Evolutionary conservation across 2,113 vertebrate genomes (phyloP).

Genomic region (Ivindomyrus marchei): DNA sequence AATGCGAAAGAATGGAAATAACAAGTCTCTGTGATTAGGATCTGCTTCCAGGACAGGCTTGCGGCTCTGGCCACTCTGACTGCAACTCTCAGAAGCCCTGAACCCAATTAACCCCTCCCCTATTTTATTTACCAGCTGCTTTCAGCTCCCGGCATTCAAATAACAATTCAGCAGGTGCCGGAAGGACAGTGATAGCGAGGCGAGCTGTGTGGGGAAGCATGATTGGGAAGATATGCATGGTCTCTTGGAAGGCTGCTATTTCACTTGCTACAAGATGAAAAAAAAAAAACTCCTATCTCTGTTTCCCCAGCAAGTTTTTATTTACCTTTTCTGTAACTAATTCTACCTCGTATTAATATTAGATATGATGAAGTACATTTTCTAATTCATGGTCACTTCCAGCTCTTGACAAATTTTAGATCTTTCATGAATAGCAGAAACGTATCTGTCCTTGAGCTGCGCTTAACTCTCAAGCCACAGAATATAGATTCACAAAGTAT

Average conservation of each 20-base stretch:
- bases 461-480: neutral
- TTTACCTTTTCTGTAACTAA: neutral
- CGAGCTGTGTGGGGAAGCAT: neutral
- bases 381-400: neutral
- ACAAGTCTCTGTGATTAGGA: conserved; percentile 11
- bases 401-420: neutral
- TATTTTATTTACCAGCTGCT: conserved; percentile 12
- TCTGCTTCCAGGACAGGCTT: neutral
- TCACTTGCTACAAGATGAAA: neutral
- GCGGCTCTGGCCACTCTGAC: neutral
- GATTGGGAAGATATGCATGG: neutral
- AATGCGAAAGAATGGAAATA: neutral
- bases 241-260: neutral
- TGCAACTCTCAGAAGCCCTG: neutral
- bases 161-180: neutral
- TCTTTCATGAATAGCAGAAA: neutral
- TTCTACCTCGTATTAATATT: neutral
- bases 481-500: neutral
- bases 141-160: conserved; percentile 1
- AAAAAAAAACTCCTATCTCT: neutral
- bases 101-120: conserved; percentile 24
- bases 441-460: neutral
- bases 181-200: conserved; percentile 4
- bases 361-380: neutral
- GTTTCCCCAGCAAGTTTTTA: neutral